Conservation (phyloP, 2,113 vertebrate genomes). For the Spea bombifrons region DNA sequence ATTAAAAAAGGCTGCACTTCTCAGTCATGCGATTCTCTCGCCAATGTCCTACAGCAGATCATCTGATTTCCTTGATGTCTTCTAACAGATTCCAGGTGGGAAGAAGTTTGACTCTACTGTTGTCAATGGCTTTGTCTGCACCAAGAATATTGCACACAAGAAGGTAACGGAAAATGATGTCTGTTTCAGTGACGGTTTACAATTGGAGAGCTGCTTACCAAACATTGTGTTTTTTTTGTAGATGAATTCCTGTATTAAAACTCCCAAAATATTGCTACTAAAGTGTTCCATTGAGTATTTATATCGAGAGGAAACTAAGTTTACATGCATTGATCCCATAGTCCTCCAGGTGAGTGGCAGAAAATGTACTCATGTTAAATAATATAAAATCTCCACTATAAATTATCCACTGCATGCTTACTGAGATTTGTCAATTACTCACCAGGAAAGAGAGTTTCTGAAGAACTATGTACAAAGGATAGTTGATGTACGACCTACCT, state of each 20-base stretch:
- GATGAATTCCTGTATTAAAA: constrained; percentile 97
- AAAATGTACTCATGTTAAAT: neutral
- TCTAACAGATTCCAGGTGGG: constrained; percentile 86
- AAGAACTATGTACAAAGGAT: constrained; percentile 97
- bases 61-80: neutral
- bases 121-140: constrained; percentile 94
- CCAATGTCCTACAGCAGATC: no score
- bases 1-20: no score
- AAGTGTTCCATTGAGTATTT: constrained; percentile 98
- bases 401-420: no score
- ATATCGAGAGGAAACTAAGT: constrained; percentile 96
- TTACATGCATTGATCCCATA: constrained; percentile 96
- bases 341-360: constrained; percentile 85
- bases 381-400: constrained; percentile 18
- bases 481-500: constrained; percentile 88
- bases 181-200: neutral
- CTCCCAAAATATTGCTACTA: constrained; percentile 91
- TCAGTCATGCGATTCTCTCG: no score
- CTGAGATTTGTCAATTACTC: constrained; percentile 25
- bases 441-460: constrained; percentile 92
- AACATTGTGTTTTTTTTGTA: constrained; percentile 54
- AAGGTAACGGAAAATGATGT: constrained; percentile 71
- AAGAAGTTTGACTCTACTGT: constrained; percentile 93
- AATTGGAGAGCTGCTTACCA: neutral
- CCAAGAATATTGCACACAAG: constrained; percentile 97